Evolutionary conservation across 1,140 invertebrate genomes (phyloP).

Genomic region (Drosophila pandora): DNA sequence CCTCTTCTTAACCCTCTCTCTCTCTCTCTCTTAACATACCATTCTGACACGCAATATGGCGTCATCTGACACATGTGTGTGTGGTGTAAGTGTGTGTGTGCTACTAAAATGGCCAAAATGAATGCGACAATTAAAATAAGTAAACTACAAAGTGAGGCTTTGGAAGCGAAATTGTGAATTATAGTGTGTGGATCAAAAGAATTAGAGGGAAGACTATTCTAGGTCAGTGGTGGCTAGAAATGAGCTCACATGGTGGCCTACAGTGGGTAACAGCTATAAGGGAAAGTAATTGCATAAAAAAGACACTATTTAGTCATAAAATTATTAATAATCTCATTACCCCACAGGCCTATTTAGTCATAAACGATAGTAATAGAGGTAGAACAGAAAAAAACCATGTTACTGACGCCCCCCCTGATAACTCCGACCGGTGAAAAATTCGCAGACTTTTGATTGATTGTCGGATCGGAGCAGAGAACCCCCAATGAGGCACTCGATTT

Average conservation of each 20-base stretch:
- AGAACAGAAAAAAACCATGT: conserved; percentile 36
- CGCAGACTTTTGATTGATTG: conserved; percentile 56
- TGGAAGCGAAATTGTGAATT: conserved; percentile 31
- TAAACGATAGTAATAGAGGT: conserved; percentile 10
- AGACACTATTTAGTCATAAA: no score
- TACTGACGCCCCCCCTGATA: conserved; percentile 13
- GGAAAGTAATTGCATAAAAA: neutral
- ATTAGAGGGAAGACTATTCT: conserved; percentile 43
- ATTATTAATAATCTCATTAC: no score
- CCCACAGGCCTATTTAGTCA: neutral
- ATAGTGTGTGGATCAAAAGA: conserved; percentile 32
- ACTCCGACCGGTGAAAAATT: conserved; percentile 22
- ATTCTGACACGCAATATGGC: conserved; percentile 61
- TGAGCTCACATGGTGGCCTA: conserved; percentile 44
- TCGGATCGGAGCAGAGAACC: conserved; percentile 12
- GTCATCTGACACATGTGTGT: conserved; percentile 41
- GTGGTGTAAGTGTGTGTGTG: neutral
- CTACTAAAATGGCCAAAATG: conserved; percentile 33
- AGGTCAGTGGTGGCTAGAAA: conserved; percentile 54
- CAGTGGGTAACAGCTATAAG: conserved; percentile 6
- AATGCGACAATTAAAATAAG: conserved; percentile 69
- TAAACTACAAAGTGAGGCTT: conserved; percentile 41
- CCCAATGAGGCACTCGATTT: conserved; percentile 18
- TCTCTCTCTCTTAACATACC: neutral
- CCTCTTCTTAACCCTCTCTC: neutral